A percentile compares a stretch with the other conserved stretches of the same genome.
Evolutionary conservation across 2,888 invertebrate species (phyloP).

Genomic region (Nesidiocoris tenuis): DNA sequence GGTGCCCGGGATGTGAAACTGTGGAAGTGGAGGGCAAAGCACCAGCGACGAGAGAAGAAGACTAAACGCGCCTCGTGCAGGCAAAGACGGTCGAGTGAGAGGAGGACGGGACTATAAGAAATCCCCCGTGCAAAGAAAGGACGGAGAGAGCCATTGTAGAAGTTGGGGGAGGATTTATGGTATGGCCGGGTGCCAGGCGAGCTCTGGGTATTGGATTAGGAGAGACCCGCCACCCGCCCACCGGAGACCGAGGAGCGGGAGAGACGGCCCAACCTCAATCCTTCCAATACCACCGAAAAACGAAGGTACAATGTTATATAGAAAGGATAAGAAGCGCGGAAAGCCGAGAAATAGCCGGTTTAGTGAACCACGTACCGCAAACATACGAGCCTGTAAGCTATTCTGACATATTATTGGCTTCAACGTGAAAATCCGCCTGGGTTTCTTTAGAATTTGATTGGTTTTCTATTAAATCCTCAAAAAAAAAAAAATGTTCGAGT

Average conservation of each 20-base stretch:
- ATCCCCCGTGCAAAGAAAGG: neutral
- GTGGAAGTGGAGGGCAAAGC: neutral
- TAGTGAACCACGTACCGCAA: neutral
- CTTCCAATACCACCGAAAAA: neutral
- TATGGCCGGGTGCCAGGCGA: constrained; percentile 34
- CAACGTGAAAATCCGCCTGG: too few species aligned
- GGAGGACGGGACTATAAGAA: neutral
- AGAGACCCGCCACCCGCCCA: neutral
- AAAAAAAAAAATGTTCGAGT: too few species aligned
- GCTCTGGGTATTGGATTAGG: constrained; percentile 30
- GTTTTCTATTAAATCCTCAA: too few species aligned
- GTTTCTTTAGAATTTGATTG: too few species aligned
- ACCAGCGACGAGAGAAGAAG: neutral
- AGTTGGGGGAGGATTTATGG: constrained; percentile 32
- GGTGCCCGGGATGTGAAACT: neutral
- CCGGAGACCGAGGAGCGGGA: neutral
- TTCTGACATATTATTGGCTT: too few species aligned
- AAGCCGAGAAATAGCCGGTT: neutral
- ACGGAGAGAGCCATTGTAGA: constrained; percentile 11
- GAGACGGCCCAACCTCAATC: neutral
- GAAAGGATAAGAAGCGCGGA: neutral
- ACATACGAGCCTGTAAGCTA: too few species aligned
- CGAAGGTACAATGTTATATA: neutral
- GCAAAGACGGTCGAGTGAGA: neutral
- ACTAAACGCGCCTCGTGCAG: neutral